phyloP scores from a whole-genome alignment of 2,113 vertebrate species.

The Lophotis ruficrista region DNA sequence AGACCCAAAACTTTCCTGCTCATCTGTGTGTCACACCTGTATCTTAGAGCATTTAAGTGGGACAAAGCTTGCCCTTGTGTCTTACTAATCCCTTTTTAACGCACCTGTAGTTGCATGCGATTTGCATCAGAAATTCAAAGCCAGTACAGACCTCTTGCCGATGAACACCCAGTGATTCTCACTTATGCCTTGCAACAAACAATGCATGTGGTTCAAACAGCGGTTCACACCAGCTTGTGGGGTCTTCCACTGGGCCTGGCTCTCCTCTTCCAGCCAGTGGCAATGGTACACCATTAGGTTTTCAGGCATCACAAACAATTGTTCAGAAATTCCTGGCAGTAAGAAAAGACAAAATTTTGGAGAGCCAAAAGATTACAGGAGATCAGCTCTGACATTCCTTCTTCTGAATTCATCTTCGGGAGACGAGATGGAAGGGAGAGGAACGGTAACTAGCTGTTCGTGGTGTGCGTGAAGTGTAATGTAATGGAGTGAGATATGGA shows the following conservation, averaged over 20 bases:
- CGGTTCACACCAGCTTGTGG: background rate
- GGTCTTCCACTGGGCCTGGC: background rate
- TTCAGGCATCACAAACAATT: background rate
- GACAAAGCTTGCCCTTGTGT: background rate
- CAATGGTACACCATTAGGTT: background rate
- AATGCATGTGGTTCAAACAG: background rate
- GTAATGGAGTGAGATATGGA: background rate
- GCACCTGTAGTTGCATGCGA: background rate
- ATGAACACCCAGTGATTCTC: background rate
- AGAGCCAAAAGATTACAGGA: background rate
- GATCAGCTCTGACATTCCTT: background rate
- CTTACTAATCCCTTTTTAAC: background rate
- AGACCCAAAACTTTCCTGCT: background rate
- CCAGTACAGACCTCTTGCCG: background rate
- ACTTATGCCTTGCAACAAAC: background rate
- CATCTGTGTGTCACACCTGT: background rate
- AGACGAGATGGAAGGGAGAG: background rate
- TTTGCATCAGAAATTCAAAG: background rate
- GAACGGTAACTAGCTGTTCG: background rate
- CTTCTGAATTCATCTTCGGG: background rate
- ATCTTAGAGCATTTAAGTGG: background rate
- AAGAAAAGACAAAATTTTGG: background rate
- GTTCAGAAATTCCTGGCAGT: background rate
- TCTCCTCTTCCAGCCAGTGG: background rate
- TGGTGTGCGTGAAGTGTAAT: background rate